Conservation (phyloP, 2,888 invertebrate species). For the Chironomus riparius region DNA sequence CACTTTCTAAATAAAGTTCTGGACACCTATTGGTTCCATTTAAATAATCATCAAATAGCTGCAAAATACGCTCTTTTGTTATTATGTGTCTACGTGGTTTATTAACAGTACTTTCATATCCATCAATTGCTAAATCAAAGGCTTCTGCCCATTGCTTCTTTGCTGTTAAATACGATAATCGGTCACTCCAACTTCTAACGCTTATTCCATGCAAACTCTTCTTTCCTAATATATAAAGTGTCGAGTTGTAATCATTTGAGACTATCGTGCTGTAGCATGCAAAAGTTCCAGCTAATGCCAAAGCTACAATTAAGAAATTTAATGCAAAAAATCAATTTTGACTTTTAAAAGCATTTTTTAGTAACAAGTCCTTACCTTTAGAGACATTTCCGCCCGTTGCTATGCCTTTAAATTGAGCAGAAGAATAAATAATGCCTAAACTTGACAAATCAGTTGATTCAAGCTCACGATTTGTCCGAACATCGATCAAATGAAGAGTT, state of each 20-base stretch:
- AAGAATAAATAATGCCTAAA: constrained; percentile 75
- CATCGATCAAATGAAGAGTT: constrained; percentile 79
- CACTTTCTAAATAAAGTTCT: constrained; percentile 40
- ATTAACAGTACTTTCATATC: constrained; percentile 38
- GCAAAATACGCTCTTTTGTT: constrained; percentile 41
- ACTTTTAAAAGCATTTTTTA: too few relatives aligned
- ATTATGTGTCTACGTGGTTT: constrained; percentile 41
- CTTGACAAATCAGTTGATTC: constrained; percentile 72
- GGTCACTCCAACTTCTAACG: constrained; percentile 57
- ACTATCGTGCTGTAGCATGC: constrained; percentile 65
- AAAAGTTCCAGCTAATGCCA: constrained; percentile 50
- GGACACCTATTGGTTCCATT: constrained; percentile 39
- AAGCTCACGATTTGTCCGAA: constrained; percentile 75
- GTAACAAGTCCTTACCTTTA: not conserved
- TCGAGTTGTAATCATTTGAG: constrained; percentile 49
- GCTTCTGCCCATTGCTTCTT: constrained; percentile 51
- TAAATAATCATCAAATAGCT: constrained; percentile 44
- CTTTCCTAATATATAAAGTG: constrained; percentile 62
- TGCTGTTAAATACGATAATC: constrained; percentile 53
- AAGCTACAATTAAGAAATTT: constrained; percentile 40
- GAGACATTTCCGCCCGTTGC: constrained; percentile 93
- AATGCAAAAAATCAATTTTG: too few relatives aligned
- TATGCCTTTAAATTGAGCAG: constrained; percentile 76
- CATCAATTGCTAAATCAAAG: constrained; percentile 48
- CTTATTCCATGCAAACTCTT: constrained; percentile 50